phyloP scores from a whole-genome alignment of 2,113 vertebrate species.

The Bos taurus region ARS-UCD2.0 NC_037337.1:52697001-52697500 shows the following conservation, averaged over 20 bases:
- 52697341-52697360: not conserved
- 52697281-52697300: not conserved
- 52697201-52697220: not conserved
- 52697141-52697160: not conserved
- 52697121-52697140: not conserved
- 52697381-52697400: not conserved
- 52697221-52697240: not conserved
- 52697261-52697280: not conserved
- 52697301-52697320: not conserved
- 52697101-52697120: not conserved
- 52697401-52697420: not conserved
- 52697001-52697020: not conserved
- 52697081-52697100: not conserved
- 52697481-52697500: not conserved
- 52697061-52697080: too few species aligned
- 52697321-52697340: not conserved
- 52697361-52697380: not conserved
- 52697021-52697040: not conserved
- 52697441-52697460: not conserved
- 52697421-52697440: not conserved
- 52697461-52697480: not conserved
- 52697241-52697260: not conserved
- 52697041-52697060: rapidly evolving
- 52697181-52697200: not conserved
- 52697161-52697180: not conserved